Evolutionary conservation across 2,888 invertebrate species (phyloP).

Genomic region (Cabera pusaria): DNA sequence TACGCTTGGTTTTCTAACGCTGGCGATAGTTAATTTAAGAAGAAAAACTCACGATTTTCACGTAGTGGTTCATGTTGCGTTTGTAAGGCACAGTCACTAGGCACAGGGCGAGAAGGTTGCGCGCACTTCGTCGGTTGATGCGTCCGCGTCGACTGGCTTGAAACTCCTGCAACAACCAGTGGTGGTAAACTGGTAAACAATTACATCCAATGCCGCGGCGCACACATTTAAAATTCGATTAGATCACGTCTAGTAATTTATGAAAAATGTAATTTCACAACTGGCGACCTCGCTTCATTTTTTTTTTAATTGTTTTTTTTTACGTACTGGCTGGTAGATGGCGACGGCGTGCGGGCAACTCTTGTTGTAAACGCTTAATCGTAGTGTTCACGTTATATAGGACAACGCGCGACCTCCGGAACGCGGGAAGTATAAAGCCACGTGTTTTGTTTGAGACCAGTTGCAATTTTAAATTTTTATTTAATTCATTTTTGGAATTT

Average conservation of each 20-base stretch:
- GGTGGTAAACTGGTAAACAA: conserved; percentile 54
- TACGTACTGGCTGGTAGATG: conserved; percentile 64
- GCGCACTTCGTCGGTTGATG: conserved; percentile 58
- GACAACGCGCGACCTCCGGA: conserved; percentile 72
- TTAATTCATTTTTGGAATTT: conserved; percentile 13
- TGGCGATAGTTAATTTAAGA: too few species aligned
- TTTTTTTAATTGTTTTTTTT: conserved; percentile 47
- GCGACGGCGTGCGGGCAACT: conserved; percentile 66
- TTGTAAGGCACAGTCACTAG: conserved; percentile 59
- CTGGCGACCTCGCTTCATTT: conserved; percentile 31
- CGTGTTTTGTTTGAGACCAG: conserved; percentile 31
- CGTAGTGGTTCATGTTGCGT: conserved; percentile 65
- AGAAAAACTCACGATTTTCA: conserved; percentile 68
- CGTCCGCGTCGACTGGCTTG: conserved; percentile 61
- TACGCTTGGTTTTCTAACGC: too few species aligned
- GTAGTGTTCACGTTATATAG: conserved; percentile 73
- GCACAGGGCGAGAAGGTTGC: conserved; percentile 40
- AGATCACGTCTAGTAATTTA: conserved; percentile 51
- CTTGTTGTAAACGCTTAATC: conserved; percentile 68
- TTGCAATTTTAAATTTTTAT: conserved; percentile 13
- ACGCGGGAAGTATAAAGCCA: conserved; percentile 59
- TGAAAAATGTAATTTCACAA: conserved; percentile 41
- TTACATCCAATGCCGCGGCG: conserved; percentile 50
- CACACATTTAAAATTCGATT: conserved; percentile 36
- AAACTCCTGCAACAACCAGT: conserved; percentile 67